Conservation (phyloP, 2,888 invertebrate genomes). For the Campopleginae sp. region DNA sequence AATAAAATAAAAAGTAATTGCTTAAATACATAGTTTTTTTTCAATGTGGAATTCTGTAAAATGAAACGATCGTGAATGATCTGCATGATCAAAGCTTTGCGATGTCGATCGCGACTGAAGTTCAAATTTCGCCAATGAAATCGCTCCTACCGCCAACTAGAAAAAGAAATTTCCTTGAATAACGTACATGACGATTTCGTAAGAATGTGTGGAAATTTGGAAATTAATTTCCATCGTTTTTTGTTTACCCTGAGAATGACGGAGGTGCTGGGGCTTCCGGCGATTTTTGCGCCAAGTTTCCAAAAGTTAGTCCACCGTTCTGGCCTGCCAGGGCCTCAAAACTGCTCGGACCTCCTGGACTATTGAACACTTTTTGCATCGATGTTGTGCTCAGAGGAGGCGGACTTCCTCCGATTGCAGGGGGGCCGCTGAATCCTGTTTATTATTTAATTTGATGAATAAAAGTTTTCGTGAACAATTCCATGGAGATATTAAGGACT, state of each 20-base stretch:
- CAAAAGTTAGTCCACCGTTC: constrained; percentile 78
- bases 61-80: constrained; percentile 8
- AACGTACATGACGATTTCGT: neutral
- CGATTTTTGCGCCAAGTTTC: constrained; percentile 76
- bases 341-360: constrained; percentile 74
- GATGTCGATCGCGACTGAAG: neutral
- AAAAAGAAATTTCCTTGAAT: constrained; percentile 81
- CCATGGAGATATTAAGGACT: neutral
- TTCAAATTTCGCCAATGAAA: neutral
- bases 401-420: constrained; percentile 75
- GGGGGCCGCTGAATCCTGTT: constrained; percentile 78
- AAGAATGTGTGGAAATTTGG: neutral
- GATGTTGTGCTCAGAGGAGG: constrained; percentile 73
- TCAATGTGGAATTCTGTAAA: constrained; percentile 6
- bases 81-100: neutral
- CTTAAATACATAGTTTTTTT: constrained; percentile 5
- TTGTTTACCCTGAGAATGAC: constrained; percentile 78
- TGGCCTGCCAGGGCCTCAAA: constrained; percentile 81
- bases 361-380: constrained; percentile 80
- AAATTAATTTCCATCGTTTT: neutral
- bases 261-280: constrained; percentile 77
- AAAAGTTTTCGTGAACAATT: neutral
- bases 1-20: constrained; percentile 30
- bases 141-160: constrained; percentile 79
- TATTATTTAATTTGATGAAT: constrained; percentile 27